Conservation (phyloP, 2,888 invertebrate genomes). For the Mesorhabditis belari region DNA sequence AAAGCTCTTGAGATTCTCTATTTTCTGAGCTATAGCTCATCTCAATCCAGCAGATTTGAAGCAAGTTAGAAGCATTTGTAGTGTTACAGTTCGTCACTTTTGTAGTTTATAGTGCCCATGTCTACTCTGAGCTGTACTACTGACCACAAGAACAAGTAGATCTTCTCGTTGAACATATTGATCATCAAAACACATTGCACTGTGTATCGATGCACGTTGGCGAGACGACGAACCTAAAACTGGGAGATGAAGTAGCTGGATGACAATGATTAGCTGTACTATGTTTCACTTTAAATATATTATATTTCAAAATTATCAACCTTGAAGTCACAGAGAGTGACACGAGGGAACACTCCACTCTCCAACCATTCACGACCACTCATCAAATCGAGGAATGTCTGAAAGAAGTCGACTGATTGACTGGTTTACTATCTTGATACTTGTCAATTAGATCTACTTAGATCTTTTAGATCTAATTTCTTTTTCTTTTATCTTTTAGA, state of each 20-base stretch:
- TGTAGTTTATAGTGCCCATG: no score
- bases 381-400: slow-evolving; percentile 45
- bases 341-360: slow-evolving; percentile 52
- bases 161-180: slow-evolving; percentile 54
- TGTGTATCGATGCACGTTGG: slow-evolving; percentile 51
- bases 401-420: slow-evolving; percentile 1
- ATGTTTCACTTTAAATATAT: no score
- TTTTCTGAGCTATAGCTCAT: no score
- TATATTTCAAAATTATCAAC: background rate
- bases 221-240: slow-evolving; percentile 55
- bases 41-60: no score
- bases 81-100: no score
- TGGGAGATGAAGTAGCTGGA: slow-evolving; percentile 45
- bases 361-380: slow-evolving; percentile 51
- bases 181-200: slow-evolving; percentile 53
- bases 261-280: slow-evolving; percentile 7
- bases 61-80: no score
- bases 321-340: slow-evolving; percentile 43
- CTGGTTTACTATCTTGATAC: background rate
- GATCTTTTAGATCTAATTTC: no score
- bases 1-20: no score
- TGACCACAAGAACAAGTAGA: slow-evolving; percentile 49
- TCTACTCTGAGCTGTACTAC: no score
- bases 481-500: no score
- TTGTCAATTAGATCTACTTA: no score